Evolutionary conservation across 1,140 invertebrate species (phyloP).

Genomic region (Drosophila funebris): DNA sequence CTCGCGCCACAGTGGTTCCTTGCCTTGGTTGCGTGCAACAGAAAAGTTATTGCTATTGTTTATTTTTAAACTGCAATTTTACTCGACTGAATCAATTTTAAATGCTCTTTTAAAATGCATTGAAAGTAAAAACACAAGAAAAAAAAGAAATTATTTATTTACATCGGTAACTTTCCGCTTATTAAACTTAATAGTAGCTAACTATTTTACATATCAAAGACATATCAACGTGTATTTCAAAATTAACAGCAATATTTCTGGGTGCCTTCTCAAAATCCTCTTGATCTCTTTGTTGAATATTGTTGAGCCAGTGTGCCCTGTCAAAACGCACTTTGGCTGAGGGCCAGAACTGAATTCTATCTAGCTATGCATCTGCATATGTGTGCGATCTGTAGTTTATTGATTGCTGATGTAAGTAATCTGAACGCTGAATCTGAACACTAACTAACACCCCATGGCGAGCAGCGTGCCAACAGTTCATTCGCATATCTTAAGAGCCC

Average conservation of each 20-base stretch:
- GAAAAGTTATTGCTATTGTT: neutral
- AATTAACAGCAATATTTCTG: no score
- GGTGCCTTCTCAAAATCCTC: no score
- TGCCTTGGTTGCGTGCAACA: neutral
- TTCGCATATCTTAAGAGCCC: conserved; percentile 64
- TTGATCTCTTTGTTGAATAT: neutral
- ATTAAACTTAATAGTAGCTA: no score
- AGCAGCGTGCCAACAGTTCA: conserved; percentile 42
- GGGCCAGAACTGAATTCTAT: conserved; percentile 44
- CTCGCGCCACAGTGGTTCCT: conserved; percentile 41
- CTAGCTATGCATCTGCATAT: conserved; percentile 25
- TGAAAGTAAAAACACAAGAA: no score
- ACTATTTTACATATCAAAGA: no score
- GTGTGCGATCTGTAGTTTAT: conserved; percentile 58
- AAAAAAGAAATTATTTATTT: no score
- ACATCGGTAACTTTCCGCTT: no score
- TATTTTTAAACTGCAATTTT: neutral
- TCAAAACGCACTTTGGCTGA: conserved; percentile 68
- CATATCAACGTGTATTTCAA: no score
- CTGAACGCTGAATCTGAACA: conserved; percentile 59
- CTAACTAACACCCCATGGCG: conserved; percentile 37
- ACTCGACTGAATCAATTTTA: neutral
- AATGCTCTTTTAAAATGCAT: neutral
- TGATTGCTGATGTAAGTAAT: conserved; percentile 69
- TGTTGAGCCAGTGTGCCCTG: conserved; percentile 16